phyloP scores from a whole-genome alignment of 2,888 invertebrate genomes.

The Frankliniella fusca region DNA sequence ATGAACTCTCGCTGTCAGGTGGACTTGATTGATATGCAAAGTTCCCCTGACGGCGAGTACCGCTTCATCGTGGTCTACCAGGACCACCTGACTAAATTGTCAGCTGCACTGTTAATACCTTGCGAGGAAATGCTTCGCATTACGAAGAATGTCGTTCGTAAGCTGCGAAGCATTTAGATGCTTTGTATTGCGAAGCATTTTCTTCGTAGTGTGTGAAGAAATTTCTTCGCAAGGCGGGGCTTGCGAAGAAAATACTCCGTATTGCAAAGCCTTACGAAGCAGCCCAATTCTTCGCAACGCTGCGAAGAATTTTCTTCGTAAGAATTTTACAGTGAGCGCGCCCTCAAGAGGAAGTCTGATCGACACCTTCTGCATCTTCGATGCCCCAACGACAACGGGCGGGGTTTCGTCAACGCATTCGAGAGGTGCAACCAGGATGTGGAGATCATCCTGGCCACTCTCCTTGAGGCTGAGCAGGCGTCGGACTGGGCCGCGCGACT shows the following conservation, averaged over 20 bases:
- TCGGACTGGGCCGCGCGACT: not conserved
- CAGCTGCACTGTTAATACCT: too few species aligned
- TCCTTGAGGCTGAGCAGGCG: not conserved
- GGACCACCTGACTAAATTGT: constrained; percentile 32
- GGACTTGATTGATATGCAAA: constrained; percentile 26
- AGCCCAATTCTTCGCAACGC: too few species aligned
- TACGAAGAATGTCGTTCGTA: too few species aligned
- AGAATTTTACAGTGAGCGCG: too few species aligned
- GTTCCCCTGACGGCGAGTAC: not conserved
- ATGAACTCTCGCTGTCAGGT: constrained; percentile 34
- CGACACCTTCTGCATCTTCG: constrained; percentile 41
- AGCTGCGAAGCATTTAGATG: too few species aligned
- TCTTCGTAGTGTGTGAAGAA: too few species aligned
- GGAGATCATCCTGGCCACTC: not conserved
- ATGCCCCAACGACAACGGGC: constrained; percentile 43
- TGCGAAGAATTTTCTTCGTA: too few species aligned
- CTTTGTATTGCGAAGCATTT: too few species aligned
- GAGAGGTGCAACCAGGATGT: constrained; percentile 40
- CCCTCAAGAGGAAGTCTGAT: constrained; percentile 38
- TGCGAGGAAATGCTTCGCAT: too few species aligned
- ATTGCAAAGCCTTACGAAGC: too few species aligned
- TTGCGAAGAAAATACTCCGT: too few species aligned
- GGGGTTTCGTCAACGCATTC: constrained; percentile 41
- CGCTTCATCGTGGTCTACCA: constrained; percentile 16
- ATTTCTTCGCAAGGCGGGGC: too few species aligned